Base-by-base conservation (phyloP, 2,888 invertebrate species). In the Podabrus alpinus region DNA sequence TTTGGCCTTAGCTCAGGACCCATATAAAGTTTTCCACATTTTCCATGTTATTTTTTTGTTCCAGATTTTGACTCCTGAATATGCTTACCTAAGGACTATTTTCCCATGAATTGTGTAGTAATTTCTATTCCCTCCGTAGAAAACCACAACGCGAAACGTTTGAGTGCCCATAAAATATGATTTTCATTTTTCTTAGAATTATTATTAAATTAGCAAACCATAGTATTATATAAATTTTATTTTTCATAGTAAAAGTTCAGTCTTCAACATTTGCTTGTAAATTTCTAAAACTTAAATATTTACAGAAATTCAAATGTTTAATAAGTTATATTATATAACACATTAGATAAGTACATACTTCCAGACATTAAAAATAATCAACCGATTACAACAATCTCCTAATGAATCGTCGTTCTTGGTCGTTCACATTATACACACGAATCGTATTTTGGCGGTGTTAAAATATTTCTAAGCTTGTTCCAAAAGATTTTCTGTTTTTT, bases 401-500 rank as follows among this genome's bases (percentile, higher is more conserved):
- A 5, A 0, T 13, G 13, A 29, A 13, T 4, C 11, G 10, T 4
- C 10, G 10, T 13, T 7, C 1, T 24, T 24, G 24, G n/a, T n/a
- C 5, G 29, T 13, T 13, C 13, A 29, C 19, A n/a, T 66, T 24
- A 72, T 24, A 73, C 70, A 15, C 67, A 68, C 10, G 70, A 69
- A 59, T 76, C 73, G 68, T 15, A 71, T n/a, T 59, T 72, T 68
- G 73, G 19, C 4, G 84, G 81, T 1, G 82, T 81, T 68, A 86
- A 77, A 59, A 82, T 81, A 59, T 79, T 81, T 59, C 86, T 79
- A 68, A 87, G 76, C 72, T 85, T 87, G 9, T 83, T 81, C 87
- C 87, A 87, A 81, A 87, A 87, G 1, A 81, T 73, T 24, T 81
- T 81, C 74, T 86, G 85, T 66, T 85, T 85, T 15, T 83, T 82